Evolutionary conservation across 53 echinoderm and acorn worm genomes (phyloP), one percentile per base, ranked within the genome.

Genomic region (Glandiceps talaboti): DNA sequence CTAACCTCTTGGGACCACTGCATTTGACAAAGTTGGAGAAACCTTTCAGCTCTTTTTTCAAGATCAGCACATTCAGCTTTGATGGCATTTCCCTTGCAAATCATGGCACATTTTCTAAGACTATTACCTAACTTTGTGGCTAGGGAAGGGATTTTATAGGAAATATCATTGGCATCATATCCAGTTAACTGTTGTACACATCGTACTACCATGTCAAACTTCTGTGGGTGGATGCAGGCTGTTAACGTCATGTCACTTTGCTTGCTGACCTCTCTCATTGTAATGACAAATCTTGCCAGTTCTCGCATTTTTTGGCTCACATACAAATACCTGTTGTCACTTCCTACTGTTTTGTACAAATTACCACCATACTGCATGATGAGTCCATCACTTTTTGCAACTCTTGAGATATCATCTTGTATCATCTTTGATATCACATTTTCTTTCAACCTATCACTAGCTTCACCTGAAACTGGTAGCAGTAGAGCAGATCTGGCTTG

Each of bases 111-210:
- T 76, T 74, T 86, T 28, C 82, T 86, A 1, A 86, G 27, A 30
- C 80, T 82, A 75, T 89, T 85, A 1, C 89, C 89, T 29, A 89
- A 76, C 83, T 89, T 89, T 31, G 85, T 32, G 27, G 89, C 89
- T 0, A 89, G 73, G 75, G 85, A 85, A 75, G 86, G 85, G 0
- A 79, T 85, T n/a, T 29, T 76, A 33, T 83, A 89, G 14, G 82
- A 31, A 26, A 80, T 78, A 26, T 81, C 79, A 30, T 79, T 79
- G 28, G 1, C 76, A 80, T 83, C 74, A 79, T 85, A 89, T 72
- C 86, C 89, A 30, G 83, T 75, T 30, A 81, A 33, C 75, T 33
- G 79, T 30, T 80, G 78, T 73, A 82, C 82, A 64, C 85, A 85
- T 45, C n/a, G 26, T 25, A 85, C 74, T 27, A 86, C 79, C 33